Percentiles rank a stretch among this genome's conserved stretches.
phyloP scores from a whole-genome alignment of 2,888 invertebrate species.

The Polydrusus tereticollis region DNA sequence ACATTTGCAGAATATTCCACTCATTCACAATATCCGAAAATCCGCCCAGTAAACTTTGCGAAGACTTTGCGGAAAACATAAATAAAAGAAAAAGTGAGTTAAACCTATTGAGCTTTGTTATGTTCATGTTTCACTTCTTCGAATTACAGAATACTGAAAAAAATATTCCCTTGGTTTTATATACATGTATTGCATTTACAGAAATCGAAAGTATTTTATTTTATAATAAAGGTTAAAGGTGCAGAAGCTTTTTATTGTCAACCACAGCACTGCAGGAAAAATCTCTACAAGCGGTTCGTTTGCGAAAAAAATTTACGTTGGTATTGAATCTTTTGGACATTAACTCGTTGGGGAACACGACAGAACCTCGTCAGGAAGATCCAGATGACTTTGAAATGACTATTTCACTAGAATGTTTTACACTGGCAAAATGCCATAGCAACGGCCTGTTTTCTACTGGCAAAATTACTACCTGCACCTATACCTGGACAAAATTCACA shows the following conservation, averaged over 20 bases:
- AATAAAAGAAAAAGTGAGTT: conserved; percentile 8
- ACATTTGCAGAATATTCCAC: conserved; percentile 43
- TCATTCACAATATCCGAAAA: conserved; percentile 35
- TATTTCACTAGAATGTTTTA: too few relatives aligned
- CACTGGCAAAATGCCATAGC: too few relatives aligned
- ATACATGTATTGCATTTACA: background rate
- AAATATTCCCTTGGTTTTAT: conserved; percentile 25
- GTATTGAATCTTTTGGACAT: too few relatives aligned
- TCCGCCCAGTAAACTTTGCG: conserved; percentile 16
- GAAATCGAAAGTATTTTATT: conserved; percentile 5
- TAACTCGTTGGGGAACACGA: too few relatives aligned
- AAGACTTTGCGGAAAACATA: background rate
- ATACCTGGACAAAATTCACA: too few relatives aligned
- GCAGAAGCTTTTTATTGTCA: background rate
- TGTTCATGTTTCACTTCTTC: conserved; percentile 11
- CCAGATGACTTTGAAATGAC: too few relatives aligned
- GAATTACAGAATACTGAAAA: conserved; percentile 3
- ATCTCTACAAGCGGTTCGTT: too few relatives aligned
- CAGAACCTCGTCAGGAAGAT: too few relatives aligned
- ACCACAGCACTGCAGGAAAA: too few relatives aligned
- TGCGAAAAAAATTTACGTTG: too few relatives aligned
- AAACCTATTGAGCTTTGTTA: background rate
- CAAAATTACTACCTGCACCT: too few relatives aligned
- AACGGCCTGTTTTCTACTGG: too few relatives aligned
- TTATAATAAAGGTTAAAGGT: background rate